A percentile compares a stretch with the other conserved stretches of the same genome.
Conservation (phyloP, 2,113 vertebrate genomes). For the Chamaetylas fuelleborni region DNA sequence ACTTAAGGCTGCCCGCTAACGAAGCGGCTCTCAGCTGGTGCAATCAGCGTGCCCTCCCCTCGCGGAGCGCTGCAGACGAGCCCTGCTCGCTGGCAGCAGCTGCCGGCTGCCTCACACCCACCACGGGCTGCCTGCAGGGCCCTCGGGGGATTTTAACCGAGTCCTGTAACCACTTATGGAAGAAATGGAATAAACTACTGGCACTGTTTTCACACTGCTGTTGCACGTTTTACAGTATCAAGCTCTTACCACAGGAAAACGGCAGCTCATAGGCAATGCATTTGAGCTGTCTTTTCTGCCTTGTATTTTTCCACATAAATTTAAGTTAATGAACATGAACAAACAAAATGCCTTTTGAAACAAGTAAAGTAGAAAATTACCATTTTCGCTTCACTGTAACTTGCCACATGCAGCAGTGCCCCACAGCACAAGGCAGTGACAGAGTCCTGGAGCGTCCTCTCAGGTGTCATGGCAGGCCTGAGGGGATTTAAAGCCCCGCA, state of each 20-base stretch:
- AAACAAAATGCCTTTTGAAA: neutral
- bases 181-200: neutral
- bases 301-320: neutral
- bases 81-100: accelerated
- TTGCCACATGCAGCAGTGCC: no score
- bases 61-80: neutral
- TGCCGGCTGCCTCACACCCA: accelerated
- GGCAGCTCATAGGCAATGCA: neutral
- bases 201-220: neutral
- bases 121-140: accelerated
- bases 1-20: no score
- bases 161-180: neutral
- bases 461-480: neutral
- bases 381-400: neutral
- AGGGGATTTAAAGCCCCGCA: neutral
- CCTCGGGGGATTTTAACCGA: accelerated
- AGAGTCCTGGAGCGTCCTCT: accelerated
- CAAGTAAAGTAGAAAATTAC: neutral
- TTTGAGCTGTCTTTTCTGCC: neutral
- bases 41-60: accelerated
- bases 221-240: accelerated
- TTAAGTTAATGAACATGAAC: neutral
- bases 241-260: neutral
- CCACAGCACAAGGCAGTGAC: accelerated
- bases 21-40: no score